Evolutionary conservation across 2,888 invertebrate species (phyloP).

Genomic region (Harmothoe impar): DNA sequence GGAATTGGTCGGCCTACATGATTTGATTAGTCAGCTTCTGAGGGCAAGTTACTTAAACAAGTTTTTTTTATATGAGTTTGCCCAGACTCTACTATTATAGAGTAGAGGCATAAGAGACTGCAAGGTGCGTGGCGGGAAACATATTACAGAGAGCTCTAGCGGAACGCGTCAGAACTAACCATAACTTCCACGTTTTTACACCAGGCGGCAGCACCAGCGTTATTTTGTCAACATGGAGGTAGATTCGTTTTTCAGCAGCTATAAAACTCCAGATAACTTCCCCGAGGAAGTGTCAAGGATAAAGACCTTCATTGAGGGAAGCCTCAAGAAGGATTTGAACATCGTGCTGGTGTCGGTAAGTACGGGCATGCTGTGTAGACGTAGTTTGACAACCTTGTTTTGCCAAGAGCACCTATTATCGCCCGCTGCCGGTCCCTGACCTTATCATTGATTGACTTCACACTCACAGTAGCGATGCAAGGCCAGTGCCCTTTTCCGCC

Average conservation of each 20-base stretch:
- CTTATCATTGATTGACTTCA: background rate
- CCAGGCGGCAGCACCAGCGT: background rate
- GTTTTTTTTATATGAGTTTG: too few relatives aligned
- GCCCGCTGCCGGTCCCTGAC: background rate
- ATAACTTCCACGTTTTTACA: background rate
- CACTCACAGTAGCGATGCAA: too few relatives aligned
- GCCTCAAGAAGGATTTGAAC: background rate
- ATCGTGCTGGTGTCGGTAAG: slow-evolving; percentile 63
- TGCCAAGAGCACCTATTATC: background rate
- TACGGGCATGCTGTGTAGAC: background rate
- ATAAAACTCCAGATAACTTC: slow-evolving; percentile 54
- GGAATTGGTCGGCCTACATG: too few relatives aligned
- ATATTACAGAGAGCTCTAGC: too few relatives aligned
- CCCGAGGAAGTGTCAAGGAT: slow-evolving; percentile 6
- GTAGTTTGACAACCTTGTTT: background rate
- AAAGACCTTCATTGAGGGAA: slow-evolving; percentile 26
- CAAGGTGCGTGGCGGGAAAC: too few relatives aligned
- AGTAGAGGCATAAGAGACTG: too few relatives aligned
- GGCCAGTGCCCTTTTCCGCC: too few relatives aligned
- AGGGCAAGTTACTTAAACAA: too few relatives aligned
- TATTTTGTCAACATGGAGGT: slow-evolving; percentile 15
- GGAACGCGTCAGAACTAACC: too few relatives aligned
- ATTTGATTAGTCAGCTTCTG: too few relatives aligned
- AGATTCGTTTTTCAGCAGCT: slow-evolving; percentile 37
- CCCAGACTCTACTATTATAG: too few relatives aligned